Evolutionary conservation across 2,888 invertebrate species (phyloP), one percentile per base, ranked within the genome.

Genomic region (Salticus scenicus): DNA sequence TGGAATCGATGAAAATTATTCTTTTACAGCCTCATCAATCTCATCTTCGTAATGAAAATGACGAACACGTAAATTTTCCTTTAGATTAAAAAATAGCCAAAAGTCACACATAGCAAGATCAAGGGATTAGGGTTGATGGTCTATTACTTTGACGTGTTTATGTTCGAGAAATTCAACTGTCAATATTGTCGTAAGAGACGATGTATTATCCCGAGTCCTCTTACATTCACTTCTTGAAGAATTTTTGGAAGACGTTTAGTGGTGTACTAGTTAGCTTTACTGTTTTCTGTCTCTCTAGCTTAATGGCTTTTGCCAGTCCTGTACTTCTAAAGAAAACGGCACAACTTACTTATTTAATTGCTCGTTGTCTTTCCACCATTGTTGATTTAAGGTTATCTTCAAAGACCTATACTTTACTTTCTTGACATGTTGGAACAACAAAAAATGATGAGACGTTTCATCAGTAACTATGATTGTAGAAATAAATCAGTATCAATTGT

Each of bases 251-350:
- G 69, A 27, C 69, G 69, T 33, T 67, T 41, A 41, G 67, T 77
- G 69, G 47, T 77, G n/a, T 77, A 77, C 77, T 69, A 69, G 28
- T 67, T 47, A 67, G 41, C 70, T 70, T 14, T 70, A 41, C 41
- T 24, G 41, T 41, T 27, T 20, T 70, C 14, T 24, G n/a, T 37
- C 47, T 24, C 28, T 41, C 24, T 2, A 47, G 27, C 41, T 70
- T 20, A 0, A 42, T 70, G 70, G 8, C 47, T 70, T 70, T 70
- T 24, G 24, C 41, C 70, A 70, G 27, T n/a, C 42, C 24, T 41
- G 70, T 27, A 47, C 67, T 67, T 42, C 24, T 57, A 2, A 57
- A 57, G 20, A 57, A 57, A 20, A 57, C 24, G 17, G 57, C 57
- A 57, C 24, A 57, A 20, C 20, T 57, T 57, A 24, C 57, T 24